phyloP scores from a whole-genome alignment of 2,113 vertebrate species.

The Phylloscopus trochilus region DNA sequence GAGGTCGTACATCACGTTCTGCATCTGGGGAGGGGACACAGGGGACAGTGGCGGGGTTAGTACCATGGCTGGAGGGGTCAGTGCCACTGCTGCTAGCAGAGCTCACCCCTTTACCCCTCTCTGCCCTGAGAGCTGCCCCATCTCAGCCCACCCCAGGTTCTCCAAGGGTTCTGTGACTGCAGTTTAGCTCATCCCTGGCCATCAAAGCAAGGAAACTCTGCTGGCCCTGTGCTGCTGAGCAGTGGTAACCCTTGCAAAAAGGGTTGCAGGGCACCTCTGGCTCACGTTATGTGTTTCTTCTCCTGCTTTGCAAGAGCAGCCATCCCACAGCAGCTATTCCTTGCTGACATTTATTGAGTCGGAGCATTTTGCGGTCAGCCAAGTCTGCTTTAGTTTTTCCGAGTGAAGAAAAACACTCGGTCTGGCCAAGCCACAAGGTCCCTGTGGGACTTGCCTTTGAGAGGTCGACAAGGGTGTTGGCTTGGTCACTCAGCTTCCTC shows the following conservation, averaged over 20 bases:
- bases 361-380: not conserved
- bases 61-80: not conserved
- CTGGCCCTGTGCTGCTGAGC: not conserved
- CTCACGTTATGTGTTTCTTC: not conserved
- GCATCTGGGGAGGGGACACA: conserved; percentile 80
- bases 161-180: not conserved
- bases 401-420: not conserved
- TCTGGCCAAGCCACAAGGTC: not conserved
- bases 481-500: conserved; percentile 96
- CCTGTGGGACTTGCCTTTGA: conserved; percentile 83
- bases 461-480: conserved; percentile 96
- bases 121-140: not conserved
- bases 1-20: conserved; percentile 98
- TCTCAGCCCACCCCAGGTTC: not conserved
- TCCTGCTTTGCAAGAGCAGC: not conserved
- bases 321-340: not conserved
- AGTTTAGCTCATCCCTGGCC: not conserved
- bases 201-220: not conserved
- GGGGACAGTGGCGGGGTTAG: not conserved
- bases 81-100: not conserved
- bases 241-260: not conserved
- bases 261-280: not conserved
- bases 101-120: not conserved
- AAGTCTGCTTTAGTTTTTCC: not conserved
- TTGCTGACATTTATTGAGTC: not conserved